These are phyloP conservation scores for Labrus mixtus DNA, from an alignment of 2,113 vertebrate species.

Conservation along the genomic window DNA sequence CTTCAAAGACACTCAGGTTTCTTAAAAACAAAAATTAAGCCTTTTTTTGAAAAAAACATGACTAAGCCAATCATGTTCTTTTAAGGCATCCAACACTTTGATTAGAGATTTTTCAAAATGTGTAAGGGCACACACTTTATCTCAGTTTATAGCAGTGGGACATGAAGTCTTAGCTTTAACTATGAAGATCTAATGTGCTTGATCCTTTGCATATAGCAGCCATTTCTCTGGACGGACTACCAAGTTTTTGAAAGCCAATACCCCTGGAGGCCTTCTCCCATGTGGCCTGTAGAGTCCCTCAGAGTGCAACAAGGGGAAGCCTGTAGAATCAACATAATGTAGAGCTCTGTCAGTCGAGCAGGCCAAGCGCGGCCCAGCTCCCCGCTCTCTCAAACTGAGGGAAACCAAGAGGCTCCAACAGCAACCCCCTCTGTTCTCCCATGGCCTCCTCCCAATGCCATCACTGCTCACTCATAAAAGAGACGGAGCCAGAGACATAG, in stretches of 20 bases:
- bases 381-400: conserved; percentile 58
- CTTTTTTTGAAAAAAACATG: neutral
- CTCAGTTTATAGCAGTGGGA: neutral
- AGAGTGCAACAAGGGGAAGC: conserved; percentile 71
- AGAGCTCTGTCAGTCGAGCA: conserved; percentile 73
- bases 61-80: neutral
- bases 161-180: neutral
- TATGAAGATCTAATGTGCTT: neutral
- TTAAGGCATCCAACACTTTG: neutral
- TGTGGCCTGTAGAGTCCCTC: conserved; percentile 55
- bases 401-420: conserved; percentile 64
- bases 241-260: conserved; percentile 28
- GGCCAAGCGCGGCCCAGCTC: conserved; percentile 52
- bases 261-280: conserved; percentile 36
- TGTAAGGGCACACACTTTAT: neutral
- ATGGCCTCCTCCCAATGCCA: conserved; percentile 53
- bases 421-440: conserved; percentile 75
- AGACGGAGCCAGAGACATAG: conserved; percentile 37
- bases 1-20: neutral
- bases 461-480: conserved; percentile 62
- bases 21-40: too few species aligned
- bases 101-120: neutral
- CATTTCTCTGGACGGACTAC: conserved; percentile 31
- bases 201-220: conserved; percentile 19
- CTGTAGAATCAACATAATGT: conserved; percentile 78